Conservation (phyloP, 2,113 vertebrate genomes). For the Toxotes jaculatrix region DNA sequence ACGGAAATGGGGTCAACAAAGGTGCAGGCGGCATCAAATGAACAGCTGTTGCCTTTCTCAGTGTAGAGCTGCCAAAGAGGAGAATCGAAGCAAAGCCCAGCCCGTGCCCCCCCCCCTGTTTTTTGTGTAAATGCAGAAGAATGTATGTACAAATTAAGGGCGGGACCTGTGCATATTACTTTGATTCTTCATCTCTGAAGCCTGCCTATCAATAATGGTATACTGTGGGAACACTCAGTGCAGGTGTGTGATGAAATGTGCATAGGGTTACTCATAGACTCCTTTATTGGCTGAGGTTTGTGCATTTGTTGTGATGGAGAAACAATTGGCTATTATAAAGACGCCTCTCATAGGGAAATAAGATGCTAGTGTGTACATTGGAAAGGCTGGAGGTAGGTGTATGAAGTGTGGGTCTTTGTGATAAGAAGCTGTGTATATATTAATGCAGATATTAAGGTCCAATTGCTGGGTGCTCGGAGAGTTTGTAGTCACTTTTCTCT, state of each 20-base stretch:
- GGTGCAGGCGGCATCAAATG: constrained; percentile 92
- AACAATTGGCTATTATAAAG: constrained; percentile 85
- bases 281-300: constrained; percentile 73
- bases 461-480: constrained; percentile 64
- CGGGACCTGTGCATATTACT: constrained; percentile 84
- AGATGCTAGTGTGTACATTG: constrained; percentile 70
- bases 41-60: constrained; percentile 91
- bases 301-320: constrained; percentile 76
- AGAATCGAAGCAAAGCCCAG: constrained; percentile 59
- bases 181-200: constrained; percentile 74
- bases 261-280: constrained; percentile 72
- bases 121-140: constrained; percentile 81
- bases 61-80: constrained; percentile 82
- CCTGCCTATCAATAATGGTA: constrained; percentile 63
- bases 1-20: constrained; percentile 94
- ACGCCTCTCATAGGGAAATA: constrained; percentile 81
- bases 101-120: constrained; percentile 35
- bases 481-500: constrained; percentile 58
- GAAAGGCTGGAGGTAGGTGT: constrained; percentile 53
- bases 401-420: constrained; percentile 62
- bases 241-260: constrained; percentile 80
- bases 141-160: constrained; percentile 86
- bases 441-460: constrained; percentile 77
- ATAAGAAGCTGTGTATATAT: constrained; percentile 69
- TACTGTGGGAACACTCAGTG: constrained; percentile 74